Conservation (phyloP, 2,888 invertebrate genomes). For the Apamea sordens region DNA sequence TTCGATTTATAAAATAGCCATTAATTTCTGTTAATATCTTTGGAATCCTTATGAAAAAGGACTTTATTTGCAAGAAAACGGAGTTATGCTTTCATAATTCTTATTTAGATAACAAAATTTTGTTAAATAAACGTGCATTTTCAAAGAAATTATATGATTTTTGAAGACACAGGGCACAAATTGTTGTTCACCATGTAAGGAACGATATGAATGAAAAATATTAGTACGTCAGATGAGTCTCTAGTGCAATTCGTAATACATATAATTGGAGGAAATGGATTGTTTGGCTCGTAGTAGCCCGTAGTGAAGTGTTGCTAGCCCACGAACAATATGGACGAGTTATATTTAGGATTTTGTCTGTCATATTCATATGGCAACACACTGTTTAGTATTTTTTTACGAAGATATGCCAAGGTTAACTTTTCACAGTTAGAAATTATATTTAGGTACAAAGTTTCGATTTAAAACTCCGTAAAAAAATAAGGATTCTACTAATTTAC, state of each 20-base stretch:
- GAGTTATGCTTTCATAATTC: background rate
- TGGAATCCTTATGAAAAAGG: background rate
- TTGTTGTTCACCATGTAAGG: background rate
- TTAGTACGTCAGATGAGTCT: constrained; percentile 33
- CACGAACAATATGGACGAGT: constrained; percentile 15
- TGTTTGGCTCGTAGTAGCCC: constrained; percentile 47
- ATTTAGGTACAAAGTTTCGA: background rate
- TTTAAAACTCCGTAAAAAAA: background rate
- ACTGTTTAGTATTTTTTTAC: background rate
- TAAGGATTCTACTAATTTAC: background rate
- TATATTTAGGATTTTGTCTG: constrained; percentile 7
- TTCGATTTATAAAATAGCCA: too few relatives aligned
- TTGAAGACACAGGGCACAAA: background rate
- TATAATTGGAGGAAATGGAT: constrained; percentile 60
- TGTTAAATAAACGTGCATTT: background rate
- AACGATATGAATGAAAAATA: constrained; percentile 51
- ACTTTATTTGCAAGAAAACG: background rate
- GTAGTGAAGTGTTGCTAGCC: constrained; percentile 41
- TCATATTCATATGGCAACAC: constrained; percentile 33
- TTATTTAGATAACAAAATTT: background rate
- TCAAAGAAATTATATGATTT: background rate
- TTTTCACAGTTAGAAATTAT: background rate
- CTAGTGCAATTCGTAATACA: constrained; percentile 31
- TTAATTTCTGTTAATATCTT: background rate
- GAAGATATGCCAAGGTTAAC: background rate